Percentiles rank a stretch among this genome's conserved stretches.
Evolutionary conservation across 1,140 invertebrate genomes (phyloP).

Genomic region (Aphelinus certus): DNA sequence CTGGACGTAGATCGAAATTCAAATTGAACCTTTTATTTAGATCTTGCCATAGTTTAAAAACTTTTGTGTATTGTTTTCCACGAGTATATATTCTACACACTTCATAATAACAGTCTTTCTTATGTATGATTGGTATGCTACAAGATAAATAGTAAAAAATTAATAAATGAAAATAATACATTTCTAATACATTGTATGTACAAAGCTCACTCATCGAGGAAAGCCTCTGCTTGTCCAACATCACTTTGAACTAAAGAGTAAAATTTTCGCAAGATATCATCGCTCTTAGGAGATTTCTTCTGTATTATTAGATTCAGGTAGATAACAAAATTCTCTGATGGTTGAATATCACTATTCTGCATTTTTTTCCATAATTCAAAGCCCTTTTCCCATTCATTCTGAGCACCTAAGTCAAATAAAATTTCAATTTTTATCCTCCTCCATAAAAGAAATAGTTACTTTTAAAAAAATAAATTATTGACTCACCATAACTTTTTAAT

Average conservation of each 20-base stretch:
- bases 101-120: constrained; percentile 6
- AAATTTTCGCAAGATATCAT: constrained; percentile 9
- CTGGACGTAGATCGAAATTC: not conserved
- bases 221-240: not conserved
- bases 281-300: not conserved
- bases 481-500: constrained; percentile 22
- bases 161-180: not conserved
- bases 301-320: not conserved
- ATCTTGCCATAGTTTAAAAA: not conserved
- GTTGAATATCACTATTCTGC: not conserved
- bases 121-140: constrained; percentile 6
- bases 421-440: not conserved
- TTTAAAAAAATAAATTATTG: not conserved
- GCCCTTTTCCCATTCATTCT: constrained; percentile 19
- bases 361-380: constrained; percentile 22
- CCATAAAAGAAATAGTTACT: not conserved
- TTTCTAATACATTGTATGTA: not conserved
- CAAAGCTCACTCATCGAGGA: not conserved
- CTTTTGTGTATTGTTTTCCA: not conserved
- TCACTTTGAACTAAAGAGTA: not conserved
- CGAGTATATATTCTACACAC: not conserved
- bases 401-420: not conserved
- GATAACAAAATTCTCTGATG: not conserved
- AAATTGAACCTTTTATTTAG: not conserved
- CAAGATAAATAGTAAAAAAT: not conserved